Evolutionary conservation across 2,113 vertebrate genomes (phyloP).

Genomic region (Aegotheles bennettii): DNA sequence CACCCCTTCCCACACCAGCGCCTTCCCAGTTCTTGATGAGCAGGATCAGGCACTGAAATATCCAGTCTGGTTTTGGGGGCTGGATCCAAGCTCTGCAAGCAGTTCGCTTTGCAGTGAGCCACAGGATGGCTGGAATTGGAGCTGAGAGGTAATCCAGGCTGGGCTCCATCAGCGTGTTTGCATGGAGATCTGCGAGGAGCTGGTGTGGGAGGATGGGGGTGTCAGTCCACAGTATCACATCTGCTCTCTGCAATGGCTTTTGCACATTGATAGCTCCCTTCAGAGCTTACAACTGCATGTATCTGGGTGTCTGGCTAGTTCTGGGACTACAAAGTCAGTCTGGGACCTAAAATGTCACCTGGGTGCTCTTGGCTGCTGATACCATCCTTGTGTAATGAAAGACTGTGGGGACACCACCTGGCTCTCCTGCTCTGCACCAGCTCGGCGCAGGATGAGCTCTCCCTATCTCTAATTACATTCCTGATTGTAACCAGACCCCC

Average conservation of each 20-base stretch:
- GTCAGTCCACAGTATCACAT: not conserved
- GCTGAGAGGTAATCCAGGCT: not conserved
- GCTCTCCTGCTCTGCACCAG: not conserved
- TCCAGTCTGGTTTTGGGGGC: not conserved
- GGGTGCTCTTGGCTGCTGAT: not conserved
- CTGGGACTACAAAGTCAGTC: not conserved
- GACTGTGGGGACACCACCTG: not conserved
- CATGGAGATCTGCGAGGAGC: not conserved
- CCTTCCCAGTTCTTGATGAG: not conserved
- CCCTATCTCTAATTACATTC: not conserved
- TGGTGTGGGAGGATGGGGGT: not conserved
- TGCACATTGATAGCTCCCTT: not conserved
- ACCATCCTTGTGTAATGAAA: not conserved
- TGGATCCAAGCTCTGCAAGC: not conserved
- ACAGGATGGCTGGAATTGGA: not conserved
- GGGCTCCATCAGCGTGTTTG: not conserved
- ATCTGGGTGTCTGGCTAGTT: not conserved
- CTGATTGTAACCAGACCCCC: not conserved
- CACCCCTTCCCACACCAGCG: not conserved
- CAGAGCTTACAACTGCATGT: rapidly evolving
- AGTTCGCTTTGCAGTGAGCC: not conserved
- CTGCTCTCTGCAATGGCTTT: not conserved
- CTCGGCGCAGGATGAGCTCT: not conserved
- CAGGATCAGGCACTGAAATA: not conserved
- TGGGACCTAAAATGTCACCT: not conserved